Percentiles rank a stretch among this genome's conserved stretches.
Conservation (phyloP, 37 sponge, comb jelly and placozoan genomes). For the Hexactinellida sp. region DNA sequence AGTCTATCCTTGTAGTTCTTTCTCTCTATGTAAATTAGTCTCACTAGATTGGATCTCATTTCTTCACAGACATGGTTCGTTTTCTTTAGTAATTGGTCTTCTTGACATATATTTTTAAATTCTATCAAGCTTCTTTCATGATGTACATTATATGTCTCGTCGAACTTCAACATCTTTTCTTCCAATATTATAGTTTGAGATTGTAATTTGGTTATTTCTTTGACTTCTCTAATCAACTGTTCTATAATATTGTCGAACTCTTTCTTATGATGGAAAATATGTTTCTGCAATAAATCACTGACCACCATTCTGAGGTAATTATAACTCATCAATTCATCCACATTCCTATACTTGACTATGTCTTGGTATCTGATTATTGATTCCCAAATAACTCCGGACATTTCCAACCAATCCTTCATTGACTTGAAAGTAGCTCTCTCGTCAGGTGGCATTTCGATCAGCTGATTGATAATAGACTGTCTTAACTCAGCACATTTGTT, state of each 20-base stretch:
- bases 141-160: background rate
- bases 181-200: background rate
- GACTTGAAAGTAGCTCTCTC: background rate
- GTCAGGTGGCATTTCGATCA: background rate
- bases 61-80: background rate
- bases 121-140: background rate
- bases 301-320: background rate
- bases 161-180: background rate
- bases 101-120: background rate
- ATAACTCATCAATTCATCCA: background rate
- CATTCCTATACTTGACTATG: background rate
- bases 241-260: background rate
- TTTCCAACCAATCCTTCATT: background rate
- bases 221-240: background rate
- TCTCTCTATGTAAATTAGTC: background rate
- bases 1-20: background rate
- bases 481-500: background rate
- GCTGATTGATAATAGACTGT: background rate
- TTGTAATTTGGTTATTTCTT: background rate
- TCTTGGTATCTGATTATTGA: background rate
- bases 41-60: background rate
- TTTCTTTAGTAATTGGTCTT: background rate
- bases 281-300: background rate
- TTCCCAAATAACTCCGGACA: constrained; percentile 6
- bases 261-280: background rate